phyloP scores from a whole-genome alignment of 23 tunicate genomes.

The Phallusia fumigata region DNA sequence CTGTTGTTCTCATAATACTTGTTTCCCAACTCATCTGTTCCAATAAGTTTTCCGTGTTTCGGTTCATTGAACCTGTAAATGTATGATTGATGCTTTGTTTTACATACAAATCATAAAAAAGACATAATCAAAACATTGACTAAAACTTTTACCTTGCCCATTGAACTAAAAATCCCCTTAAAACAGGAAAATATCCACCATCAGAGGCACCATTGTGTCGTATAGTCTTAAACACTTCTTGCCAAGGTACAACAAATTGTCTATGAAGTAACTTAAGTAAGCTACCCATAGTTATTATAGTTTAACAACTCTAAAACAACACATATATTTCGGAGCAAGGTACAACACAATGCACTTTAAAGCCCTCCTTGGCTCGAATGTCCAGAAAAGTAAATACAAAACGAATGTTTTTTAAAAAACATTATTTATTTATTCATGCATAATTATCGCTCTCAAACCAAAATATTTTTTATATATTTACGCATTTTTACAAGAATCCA shows the following conservation, averaged over 20 bases:
- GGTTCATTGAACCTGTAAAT: constrained; percentile 40
- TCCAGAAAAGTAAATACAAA: no score
- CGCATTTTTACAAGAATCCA: no score
- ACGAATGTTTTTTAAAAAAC: no score
- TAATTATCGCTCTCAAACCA: no score
- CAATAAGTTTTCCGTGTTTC: constrained; percentile 56
- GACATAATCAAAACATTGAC: not conserved
- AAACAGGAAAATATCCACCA: constrained; percentile 86
- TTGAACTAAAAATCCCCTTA: constrained; percentile 64
- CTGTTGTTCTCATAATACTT: constrained; percentile 90
- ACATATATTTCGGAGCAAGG: no score
- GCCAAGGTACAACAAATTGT: constrained; percentile 72
- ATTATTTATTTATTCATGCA: no score
- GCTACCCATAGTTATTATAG: constrained; percentile 15
- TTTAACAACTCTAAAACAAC: no score
- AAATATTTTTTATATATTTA: no score
- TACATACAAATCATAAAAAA: no score
- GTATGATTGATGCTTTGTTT: not conserved
- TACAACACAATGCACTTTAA: no score
- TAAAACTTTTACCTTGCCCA: constrained; percentile 53
- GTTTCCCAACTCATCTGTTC: constrained; percentile 89
- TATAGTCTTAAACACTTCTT: constrained; percentile 56
- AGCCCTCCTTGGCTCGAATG: no score
- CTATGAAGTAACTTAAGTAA: constrained; percentile 41
- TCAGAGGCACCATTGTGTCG: constrained; percentile 75